Base-by-base conservation (phyloP, 1,140 invertebrate species). In the Caenorhabditis briggsae region DNA sequence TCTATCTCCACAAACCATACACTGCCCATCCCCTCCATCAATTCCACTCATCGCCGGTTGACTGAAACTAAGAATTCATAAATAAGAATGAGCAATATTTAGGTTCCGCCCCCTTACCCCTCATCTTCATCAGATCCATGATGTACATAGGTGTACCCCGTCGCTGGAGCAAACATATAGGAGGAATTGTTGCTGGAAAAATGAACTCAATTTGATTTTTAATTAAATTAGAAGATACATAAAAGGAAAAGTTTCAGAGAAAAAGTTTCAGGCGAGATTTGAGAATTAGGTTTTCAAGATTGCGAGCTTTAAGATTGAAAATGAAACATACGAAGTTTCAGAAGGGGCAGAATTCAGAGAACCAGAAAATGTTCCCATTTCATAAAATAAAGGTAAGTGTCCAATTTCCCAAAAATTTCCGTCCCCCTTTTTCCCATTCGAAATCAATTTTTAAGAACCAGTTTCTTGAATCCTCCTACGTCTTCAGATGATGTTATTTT, bases 1-100 rank as follows among this genome's bases (percentile, higher is more conserved):
- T 87, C 93, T 93, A 89, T 94, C 93, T 5, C 93, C 93, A 90
- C 93, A 94, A n/a, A 94, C 93, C 84, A 93, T 89, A 90, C 93
- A 94, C 14, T 90, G 88, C 9, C 90, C 90, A 46, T 89, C 89
- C 23, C 82, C 82, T 14, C 48, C 46, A 50, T 87, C 86, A 65
- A 87, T 85, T 48, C 53, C 83, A 53, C 20, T 46, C n/a, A 78
- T 78, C 12, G 50, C 46, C 18, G 43, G 70, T 78, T 78, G 70
- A 25, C 70, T 78, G 70, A 50, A 78, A 78, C 16, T 78, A 43
- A 61, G n/a, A n/a, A n/a, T n/a, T 58, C 3, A 20, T 3, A 58
- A n/a, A 5, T 58, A n/a, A 8, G 0, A 5, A 2, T 58, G 7
- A 58, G n/a, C 8, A n/a, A 8, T 58, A n/a, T 9, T 33, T 14